phyloP scores from a whole-genome alignment of 2,797 vertebrate species.

The Gallinago nigripennis region DNA sequence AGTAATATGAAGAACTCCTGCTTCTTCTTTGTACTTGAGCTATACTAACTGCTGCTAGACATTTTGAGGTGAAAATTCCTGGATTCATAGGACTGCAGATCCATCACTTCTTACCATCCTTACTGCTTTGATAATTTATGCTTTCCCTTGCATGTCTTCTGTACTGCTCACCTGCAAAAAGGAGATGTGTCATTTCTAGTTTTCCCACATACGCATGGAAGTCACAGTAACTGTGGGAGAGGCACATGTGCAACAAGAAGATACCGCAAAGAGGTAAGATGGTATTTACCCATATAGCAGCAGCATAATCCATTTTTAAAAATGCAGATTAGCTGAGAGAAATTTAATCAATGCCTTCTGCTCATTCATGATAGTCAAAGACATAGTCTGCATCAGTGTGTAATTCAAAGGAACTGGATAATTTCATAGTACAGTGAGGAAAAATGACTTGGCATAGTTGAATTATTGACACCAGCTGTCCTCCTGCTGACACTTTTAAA shows the following conservation, averaged over 20 bases:
- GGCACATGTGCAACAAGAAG: background rate
- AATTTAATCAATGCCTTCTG: constrained; percentile 46
- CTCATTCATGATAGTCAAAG: constrained; percentile 27
- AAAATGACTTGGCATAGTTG: background rate
- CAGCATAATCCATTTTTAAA: background rate
- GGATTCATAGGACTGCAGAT: background rate
- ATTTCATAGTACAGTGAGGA: constrained; percentile 14
- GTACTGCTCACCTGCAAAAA: background rate
- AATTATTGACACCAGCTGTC: background rate
- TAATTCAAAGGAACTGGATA: background rate
- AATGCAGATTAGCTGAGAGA: background rate
- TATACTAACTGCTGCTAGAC: background rate
- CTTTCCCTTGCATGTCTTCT: background rate
- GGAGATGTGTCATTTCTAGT: background rate
- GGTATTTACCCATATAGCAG: background rate
- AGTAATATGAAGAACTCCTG: background rate
- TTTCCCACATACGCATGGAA: background rate
- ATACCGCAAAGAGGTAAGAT: background rate
- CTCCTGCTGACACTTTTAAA: constrained; percentile 4
- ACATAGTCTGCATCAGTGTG: background rate
- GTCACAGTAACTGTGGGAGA: background rate
- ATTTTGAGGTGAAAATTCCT: background rate
- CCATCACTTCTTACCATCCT: background rate
- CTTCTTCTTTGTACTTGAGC: background rate
- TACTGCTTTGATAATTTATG: background rate